Percentiles rank a stretch among this genome's conserved stretches.
Evolutionary conservation across 2,888 invertebrate genomes (phyloP).

Genomic region (Protonemura montana): DNA sequence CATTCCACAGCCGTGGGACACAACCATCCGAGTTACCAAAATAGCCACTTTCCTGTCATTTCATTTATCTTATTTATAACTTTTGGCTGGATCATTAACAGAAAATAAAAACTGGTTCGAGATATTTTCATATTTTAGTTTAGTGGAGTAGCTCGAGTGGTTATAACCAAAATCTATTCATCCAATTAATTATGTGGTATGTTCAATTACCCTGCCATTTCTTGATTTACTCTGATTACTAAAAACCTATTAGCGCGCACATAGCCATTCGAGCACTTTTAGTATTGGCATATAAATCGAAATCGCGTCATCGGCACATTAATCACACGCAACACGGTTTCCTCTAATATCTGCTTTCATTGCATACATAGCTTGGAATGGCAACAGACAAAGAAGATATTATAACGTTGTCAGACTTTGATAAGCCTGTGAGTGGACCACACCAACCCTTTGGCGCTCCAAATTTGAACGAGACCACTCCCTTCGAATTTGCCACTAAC

Average conservation of each 20-base stretch:
- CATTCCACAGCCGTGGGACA: background rate
- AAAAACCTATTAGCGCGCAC: background rate
- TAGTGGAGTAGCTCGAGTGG: background rate
- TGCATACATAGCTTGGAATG: background rate
- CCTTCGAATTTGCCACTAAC: background rate
- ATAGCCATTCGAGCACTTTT: background rate
- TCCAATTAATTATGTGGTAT: background rate
- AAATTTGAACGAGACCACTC: background rate
- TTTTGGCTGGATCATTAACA: conserved; percentile 12
- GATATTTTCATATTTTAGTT: background rate
- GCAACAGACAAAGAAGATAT: background rate
- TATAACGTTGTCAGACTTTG: background rate
- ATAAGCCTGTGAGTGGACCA: background rate
- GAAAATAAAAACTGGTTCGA: background rate
- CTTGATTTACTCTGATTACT: background rate
- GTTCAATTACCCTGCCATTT: background rate
- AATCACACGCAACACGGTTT: background rate
- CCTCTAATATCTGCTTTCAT: background rate
- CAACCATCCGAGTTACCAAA: background rate
- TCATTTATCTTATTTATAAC: background rate
- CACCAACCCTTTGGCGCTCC: background rate
- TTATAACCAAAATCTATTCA: background rate
- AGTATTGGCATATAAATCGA: background rate
- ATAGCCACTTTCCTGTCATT: background rate
- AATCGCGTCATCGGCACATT: background rate